Conservation (phyloP, 2,113 vertebrate genomes). For the Pachycephala philippinensis region DNA sequence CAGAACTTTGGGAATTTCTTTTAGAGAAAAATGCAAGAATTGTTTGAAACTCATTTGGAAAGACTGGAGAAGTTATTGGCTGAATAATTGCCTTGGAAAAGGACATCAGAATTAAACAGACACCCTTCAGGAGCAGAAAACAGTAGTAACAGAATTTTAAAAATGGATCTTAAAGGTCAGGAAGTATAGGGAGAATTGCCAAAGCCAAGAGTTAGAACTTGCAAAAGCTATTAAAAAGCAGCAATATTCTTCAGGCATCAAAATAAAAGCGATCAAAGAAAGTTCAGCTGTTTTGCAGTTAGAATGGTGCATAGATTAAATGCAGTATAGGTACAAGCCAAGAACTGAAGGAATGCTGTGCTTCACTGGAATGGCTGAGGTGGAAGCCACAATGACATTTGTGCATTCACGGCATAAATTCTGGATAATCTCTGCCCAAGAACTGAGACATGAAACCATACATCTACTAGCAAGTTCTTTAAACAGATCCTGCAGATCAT, state of each 20-base stretch:
- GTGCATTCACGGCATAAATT: background rate
- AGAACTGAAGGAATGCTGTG: background rate
- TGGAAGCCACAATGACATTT: background rate
- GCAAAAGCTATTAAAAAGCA: background rate
- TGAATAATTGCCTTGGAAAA: background rate
- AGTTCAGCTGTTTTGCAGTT: background rate
- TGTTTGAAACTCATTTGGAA: background rate
- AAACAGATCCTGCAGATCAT: background rate
- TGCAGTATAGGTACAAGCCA: background rate
- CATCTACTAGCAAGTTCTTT: background rate
- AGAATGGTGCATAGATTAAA: constrained; percentile 1
- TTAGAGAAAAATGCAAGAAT: background rate
- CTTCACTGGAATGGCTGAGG: background rate
- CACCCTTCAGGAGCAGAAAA: background rate
- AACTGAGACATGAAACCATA: background rate
- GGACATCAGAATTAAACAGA: background rate
- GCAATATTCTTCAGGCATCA: background rate
- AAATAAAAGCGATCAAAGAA: background rate
- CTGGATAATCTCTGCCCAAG: background rate
- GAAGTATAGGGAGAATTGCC: background rate
- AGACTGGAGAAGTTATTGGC: background rate
- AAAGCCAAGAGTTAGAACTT: background rate
- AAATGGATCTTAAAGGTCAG: background rate
- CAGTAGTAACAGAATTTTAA: background rate
- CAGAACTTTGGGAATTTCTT: background rate